A percentile compares a stretch with the other conserved stretches of the same genome.
phyloP scores from a whole-genome alignment of 2,888 invertebrate genomes.

The Prosopocoilus inquinatus region DNA sequence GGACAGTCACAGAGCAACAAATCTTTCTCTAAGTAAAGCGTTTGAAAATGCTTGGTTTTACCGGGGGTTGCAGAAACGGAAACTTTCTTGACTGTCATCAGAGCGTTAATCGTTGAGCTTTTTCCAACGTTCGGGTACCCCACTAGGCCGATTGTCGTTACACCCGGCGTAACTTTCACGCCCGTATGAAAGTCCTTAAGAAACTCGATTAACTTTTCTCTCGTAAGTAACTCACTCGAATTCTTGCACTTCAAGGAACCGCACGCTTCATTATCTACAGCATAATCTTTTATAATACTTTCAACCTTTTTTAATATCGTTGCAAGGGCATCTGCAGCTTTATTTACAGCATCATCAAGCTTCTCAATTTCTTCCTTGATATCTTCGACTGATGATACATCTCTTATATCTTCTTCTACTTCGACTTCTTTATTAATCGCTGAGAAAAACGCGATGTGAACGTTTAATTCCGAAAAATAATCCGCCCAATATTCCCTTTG shows the following conservation, averaged over 20 bases:
- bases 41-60: slow-evolving; percentile 97
- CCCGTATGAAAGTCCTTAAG: slow-evolving; percentile 63
- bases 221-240: slow-evolving; percentile 61
- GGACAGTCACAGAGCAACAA: slow-evolving; percentile 94
- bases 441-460: slow-evolving; percentile 88
- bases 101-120: slow-evolving; percentile 95
- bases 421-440: slow-evolving; percentile 64
- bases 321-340: slow-evolving; percentile 45
- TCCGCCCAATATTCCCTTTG: slow-evolving; percentile 84
- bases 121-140: slow-evolving; percentile 99
- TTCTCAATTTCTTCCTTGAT: slow-evolving; percentile 55
- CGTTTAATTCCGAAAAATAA: slow-evolving; percentile 71
- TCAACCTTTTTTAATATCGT: slow-evolving; percentile 50
- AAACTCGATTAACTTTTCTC: slow-evolving; percentile 68
- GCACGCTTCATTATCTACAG: slow-evolving; percentile 32
- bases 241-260: slow-evolving; percentile 42
- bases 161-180: slow-evolving; percentile 50
- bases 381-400: slow-evolving; percentile 42
- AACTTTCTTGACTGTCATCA: slow-evolving; percentile 81
- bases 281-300: slow-evolving; percentile 53
- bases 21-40: slow-evolving; percentile 74
- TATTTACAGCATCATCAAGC: slow-evolving; percentile 56
- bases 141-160: slow-evolving; percentile 87
- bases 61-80: slow-evolving; percentile 98
- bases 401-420: slow-evolving; percentile 35